Percentiles rank a stretch among this genome's conserved stretches.
Evolutionary conservation across 2,113 vertebrate genomes (phyloP).

Genomic region (Microtus montanus): DNA sequence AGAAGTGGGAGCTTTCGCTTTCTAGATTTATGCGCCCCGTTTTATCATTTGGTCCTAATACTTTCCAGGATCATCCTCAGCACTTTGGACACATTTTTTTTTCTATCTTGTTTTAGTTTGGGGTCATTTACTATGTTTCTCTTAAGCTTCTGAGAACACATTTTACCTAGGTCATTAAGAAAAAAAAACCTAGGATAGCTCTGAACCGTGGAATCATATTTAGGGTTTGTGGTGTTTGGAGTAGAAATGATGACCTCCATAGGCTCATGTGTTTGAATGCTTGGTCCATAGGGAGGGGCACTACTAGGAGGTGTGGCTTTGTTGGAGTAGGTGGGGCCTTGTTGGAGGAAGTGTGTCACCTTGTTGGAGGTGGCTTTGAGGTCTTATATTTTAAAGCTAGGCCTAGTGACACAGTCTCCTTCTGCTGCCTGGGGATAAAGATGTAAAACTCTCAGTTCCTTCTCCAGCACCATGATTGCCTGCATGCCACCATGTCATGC

Average conservation of each 20-base stretch:
- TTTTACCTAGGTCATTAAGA: conserved; percentile 1
- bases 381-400: not conserved
- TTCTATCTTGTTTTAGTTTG: not conserved
- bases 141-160: not conserved
- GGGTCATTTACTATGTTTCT: not conserved
- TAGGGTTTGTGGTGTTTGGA: not conserved
- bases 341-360: not conserved
- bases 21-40: not conserved
- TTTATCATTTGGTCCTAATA: not conserved
- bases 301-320: not conserved
- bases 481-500: not conserved
- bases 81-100: not conserved
- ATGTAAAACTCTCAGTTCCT: not conserved
- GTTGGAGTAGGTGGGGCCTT: not conserved
- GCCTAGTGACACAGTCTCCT: not conserved
- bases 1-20: not conserved
- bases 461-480: not conserved
- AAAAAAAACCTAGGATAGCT: not conserved
- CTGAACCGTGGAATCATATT: accelerated
- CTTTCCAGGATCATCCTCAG: not conserved
- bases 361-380: not conserved
- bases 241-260: not conserved
- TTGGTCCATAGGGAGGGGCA: not conserved
- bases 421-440: not conserved
- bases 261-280: not conserved